These are phyloP conservation scores for Rissa tridactyla DNA, from an alignment of 2,113 vertebrate genomes.

Conservation along the genomic window DNA sequence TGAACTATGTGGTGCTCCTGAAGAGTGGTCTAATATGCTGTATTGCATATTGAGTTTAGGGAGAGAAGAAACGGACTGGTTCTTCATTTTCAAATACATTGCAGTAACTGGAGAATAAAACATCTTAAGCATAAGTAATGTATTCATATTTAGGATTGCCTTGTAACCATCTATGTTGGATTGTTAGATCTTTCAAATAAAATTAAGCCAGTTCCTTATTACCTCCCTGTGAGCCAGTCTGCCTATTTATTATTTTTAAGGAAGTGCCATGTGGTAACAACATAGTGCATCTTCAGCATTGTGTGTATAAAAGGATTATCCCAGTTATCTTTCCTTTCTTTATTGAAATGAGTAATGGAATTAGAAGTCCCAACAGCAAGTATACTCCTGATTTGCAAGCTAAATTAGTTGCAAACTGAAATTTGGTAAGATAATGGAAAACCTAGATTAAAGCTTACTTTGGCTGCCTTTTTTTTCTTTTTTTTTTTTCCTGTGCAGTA, in stretches of 20 bases:
- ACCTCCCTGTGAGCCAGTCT: not conserved
- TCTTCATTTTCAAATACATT: not conserved
- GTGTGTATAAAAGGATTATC: not conserved
- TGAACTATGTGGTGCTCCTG: not conserved
- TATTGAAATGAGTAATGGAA: not conserved
- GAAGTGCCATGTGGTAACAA: not conserved
- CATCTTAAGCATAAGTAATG: not conserved
- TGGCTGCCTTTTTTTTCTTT: not conserved
- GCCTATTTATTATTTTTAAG: not conserved
- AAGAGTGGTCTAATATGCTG: not conserved
- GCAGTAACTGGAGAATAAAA: not conserved
- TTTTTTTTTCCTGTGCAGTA: slow-evolving; percentile 71
- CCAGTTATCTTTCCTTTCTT: not conserved
- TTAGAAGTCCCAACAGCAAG: not conserved
- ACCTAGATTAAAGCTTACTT: not conserved
- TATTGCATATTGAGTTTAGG: not conserved
- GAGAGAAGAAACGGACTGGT: not conserved
- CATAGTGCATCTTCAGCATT: not conserved
- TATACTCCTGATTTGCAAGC: not conserved
- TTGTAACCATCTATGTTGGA: not conserved
- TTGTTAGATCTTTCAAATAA: not conserved
- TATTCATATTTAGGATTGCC: not conserved
- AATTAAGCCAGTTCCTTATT: not conserved
- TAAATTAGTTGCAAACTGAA: not conserved
- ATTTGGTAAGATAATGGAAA: not conserved